Percentiles rank a stretch among this genome's conserved stretches.
Conservation (phyloP, 1,140 invertebrate genomes). For the Conopomorpha cramerella region DNA sequence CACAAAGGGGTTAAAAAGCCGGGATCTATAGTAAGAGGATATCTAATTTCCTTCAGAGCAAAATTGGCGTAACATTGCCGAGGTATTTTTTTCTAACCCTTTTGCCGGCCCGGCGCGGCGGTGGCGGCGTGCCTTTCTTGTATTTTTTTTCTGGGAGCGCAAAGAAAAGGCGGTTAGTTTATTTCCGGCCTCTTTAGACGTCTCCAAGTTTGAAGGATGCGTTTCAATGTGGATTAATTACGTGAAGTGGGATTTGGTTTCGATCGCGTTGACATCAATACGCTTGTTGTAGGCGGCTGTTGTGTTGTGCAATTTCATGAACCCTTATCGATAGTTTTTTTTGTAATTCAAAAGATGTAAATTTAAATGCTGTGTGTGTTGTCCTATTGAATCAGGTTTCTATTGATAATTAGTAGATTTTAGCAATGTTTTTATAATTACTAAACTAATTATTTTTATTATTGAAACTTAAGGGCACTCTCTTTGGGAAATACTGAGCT, state of each 20-base stretch:
- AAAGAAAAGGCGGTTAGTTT: constrained; percentile 4
- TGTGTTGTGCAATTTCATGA: too few relatives aligned
- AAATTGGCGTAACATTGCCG: constrained; percentile 4
- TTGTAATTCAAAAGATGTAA: too few relatives aligned
- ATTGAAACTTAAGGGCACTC: too few relatives aligned
- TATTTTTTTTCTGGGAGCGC: background rate
- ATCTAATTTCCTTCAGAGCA: constrained; percentile 5
- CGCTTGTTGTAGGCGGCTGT: too few relatives aligned
- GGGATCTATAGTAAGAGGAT: constrained; percentile 4
- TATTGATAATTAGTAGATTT: too few relatives aligned
- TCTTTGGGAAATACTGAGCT: too few relatives aligned
- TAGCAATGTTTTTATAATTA: too few relatives aligned
- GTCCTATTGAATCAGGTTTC: too few relatives aligned
- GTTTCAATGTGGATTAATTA: background rate
- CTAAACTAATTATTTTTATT: too few relatives aligned
- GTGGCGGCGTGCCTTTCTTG: background rate
- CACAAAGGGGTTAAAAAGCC: constrained; percentile 3
- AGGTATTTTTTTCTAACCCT: background rate
- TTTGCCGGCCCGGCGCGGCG: background rate
- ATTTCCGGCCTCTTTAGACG: constrained; percentile 2
- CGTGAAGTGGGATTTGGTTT: background rate
- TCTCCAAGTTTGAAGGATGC: background rate
- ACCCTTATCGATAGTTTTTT: too few relatives aligned
- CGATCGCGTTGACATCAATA: too few relatives aligned
- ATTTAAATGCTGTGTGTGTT: too few relatives aligned